Percentiles rank a stretch among this genome's conserved stretches.
Evolutionary conservation across 1,140 invertebrate genomes (phyloP).

Genomic region (Drosophila tropicalis): DNA sequence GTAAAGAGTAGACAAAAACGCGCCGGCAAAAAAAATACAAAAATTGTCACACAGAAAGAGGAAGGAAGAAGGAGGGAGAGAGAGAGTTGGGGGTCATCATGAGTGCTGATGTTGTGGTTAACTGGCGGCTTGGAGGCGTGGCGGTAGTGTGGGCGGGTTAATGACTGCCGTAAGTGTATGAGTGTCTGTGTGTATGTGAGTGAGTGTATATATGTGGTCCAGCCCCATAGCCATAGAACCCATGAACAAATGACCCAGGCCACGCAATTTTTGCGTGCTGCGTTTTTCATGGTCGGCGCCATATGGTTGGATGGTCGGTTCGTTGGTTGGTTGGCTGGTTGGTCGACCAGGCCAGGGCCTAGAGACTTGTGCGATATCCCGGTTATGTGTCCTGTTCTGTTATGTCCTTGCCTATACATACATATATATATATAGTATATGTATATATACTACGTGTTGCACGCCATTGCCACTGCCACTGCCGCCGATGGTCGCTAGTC

Average conservation of each 20-base stretch:
- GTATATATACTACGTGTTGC: conserved; percentile 34
- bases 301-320: neutral
- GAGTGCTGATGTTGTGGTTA: conserved; percentile 32
- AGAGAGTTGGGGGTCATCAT: neutral
- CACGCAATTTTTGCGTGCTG: conserved; percentile 44
- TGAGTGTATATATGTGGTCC: conserved; percentile 13
- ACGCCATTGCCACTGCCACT: conserved; percentile 9
- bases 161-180: conserved; percentile 29
- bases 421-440: too few species aligned
- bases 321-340: neutral
- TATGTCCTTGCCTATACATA: conserved; percentile 29
- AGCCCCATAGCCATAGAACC: conserved; percentile 8
- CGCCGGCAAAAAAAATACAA: conserved; percentile 1
- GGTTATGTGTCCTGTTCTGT: conserved; percentile 16
- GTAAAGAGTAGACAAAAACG: neutral
- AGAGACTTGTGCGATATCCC: conserved; percentile 17
- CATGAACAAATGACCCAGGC: conserved; percentile 18
- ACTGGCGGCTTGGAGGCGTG: conserved; percentile 25
- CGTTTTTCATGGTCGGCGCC: conserved; percentile 23
- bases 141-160: conserved; percentile 38
- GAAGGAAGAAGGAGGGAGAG: neutral
- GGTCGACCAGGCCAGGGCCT: conserved; percentile 1
- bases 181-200: conserved; percentile 21
- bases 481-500: conserved; percentile 24
- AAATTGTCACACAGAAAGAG: conserved; percentile 27